Percentiles rank a stretch among this genome's conserved stretches.
Conservation (phyloP, 1,140 invertebrate genomes). For the Odontomachus brunneus region DNA sequence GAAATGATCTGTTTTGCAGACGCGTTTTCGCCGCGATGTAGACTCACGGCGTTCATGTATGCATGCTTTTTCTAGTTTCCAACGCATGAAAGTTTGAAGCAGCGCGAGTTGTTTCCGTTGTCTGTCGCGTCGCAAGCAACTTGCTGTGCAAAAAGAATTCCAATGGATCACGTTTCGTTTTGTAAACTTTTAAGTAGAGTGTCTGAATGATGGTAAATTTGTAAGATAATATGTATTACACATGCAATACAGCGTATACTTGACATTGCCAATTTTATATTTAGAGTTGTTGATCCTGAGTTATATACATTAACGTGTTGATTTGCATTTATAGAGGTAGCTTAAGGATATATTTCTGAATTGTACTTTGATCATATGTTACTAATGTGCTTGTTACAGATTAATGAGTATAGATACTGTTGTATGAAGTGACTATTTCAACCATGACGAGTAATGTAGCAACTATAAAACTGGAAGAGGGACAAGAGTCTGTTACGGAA, state of each 20-base stretch:
- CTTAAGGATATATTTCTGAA: neutral
- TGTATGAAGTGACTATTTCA: slow-evolving; percentile 71
- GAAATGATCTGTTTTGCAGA: slow-evolving; percentile 7
- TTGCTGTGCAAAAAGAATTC: neutral
- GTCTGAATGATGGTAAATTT: neutral
- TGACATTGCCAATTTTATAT: neutral
- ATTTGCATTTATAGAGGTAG: neutral
- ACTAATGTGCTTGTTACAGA: slow-evolving; percentile 56
- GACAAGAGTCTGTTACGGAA: slow-evolving; percentile 88
- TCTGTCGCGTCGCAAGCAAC: neutral
- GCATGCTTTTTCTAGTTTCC: neutral
- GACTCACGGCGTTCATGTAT: neutral
- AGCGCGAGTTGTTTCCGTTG: neutral
- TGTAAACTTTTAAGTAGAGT: neutral
- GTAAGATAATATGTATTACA: neutral
- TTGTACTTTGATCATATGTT: slow-evolving; percentile 22
- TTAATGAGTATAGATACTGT: slow-evolving; percentile 30
- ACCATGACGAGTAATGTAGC: slow-evolving; percentile 82
- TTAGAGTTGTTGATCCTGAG: neutral
- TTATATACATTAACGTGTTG: neutral
- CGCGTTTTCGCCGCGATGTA: neutral
- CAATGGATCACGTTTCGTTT: neutral
- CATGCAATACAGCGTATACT: neutral
- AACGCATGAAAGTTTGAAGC: slow-evolving; percentile 6
- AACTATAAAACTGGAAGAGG: slow-evolving; percentile 83